These are phyloP conservation scores for Apodemia hepburni DNA, from an alignment of 2,888 invertebrate genomes.

Conservation along the genomic window DNA sequence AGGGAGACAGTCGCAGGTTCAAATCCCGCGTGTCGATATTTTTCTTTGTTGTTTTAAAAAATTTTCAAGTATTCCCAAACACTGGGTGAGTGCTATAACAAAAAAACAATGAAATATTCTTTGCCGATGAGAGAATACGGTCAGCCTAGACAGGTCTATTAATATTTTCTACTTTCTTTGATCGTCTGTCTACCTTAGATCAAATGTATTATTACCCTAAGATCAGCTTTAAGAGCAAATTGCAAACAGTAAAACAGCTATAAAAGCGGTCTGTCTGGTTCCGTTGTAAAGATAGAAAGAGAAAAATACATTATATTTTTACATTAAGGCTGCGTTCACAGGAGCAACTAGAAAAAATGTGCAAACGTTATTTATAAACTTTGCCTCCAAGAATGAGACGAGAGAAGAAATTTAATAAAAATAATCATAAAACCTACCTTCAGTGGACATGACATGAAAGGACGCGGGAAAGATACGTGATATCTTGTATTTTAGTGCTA, in stretches of 20 bases:
- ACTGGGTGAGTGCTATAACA: too few species aligned
- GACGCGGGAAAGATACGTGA: too few species aligned
- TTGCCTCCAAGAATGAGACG: too few species aligned
- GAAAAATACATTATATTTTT: constrained; percentile 34
- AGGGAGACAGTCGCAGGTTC: too few species aligned
- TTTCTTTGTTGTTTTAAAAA: too few species aligned
- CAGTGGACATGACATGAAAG: too few species aligned
- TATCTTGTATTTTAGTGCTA: too few species aligned
- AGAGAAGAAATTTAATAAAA: too few species aligned
- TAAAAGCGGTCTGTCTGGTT: constrained; percentile 65
- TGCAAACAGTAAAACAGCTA: constrained; percentile 67
- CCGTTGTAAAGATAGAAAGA: constrained; percentile 42
- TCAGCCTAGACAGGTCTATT: not conserved
- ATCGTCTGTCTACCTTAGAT: constrained; percentile 12
- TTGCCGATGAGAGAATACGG: not conserved
- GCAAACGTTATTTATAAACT: not conserved
- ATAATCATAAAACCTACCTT: too few species aligned
- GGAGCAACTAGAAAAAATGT: not conserved
- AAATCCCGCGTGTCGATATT: too few species aligned
- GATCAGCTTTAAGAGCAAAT: constrained; percentile 69
- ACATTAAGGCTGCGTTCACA: constrained; percentile 12
- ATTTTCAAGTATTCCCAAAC: too few species aligned
- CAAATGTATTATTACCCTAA: constrained; percentile 36
- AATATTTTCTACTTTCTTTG: constrained; percentile 10
- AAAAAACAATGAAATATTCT: not conserved